Percentiles rank a stretch among this genome's conserved stretches.
phyloP scores from a whole-genome alignment of 2,797 vertebrate species.

The Rhinophrynus dorsalis region DNA sequence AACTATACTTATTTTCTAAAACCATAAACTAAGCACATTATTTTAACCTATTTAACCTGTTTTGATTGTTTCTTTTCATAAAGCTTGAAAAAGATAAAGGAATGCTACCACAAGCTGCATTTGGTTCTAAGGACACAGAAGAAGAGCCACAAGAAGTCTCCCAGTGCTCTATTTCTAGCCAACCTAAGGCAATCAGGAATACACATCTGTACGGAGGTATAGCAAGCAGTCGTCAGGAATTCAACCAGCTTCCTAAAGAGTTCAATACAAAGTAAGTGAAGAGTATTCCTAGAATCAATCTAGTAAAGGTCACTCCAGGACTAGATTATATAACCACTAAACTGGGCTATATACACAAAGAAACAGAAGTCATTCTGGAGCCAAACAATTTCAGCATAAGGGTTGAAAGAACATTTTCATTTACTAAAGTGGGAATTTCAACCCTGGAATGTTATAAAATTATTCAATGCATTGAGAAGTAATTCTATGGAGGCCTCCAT shows the following conservation, averaged over 20 bases:
- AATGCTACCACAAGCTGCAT: constrained; percentile 62
- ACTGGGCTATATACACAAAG: too few relatives aligned
- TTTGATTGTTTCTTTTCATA: constrained; percentile 40
- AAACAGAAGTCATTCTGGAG: too few relatives aligned
- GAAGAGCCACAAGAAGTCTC: constrained; percentile 53
- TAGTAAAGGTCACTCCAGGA: too few relatives aligned
- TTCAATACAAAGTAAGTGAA: constrained; percentile 81
- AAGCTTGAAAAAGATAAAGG: constrained; percentile 79
- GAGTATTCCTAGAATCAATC: background rate
- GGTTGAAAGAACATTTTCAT: too few relatives aligned
- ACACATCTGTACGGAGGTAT: constrained; percentile 83
- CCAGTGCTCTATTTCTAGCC: constrained; percentile 75
- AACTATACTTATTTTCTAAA: too few relatives aligned
- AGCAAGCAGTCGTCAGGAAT: constrained; percentile 88
- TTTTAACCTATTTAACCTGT: background rate
- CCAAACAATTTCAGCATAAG: too few relatives aligned
- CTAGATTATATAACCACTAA: too few relatives aligned
- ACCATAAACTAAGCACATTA: too few relatives aligned
- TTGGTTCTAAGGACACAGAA: constrained; percentile 65
- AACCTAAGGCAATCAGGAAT: constrained; percentile 67
- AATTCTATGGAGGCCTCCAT: too few relatives aligned
- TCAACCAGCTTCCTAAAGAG: constrained; percentile 72
- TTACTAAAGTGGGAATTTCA: too few relatives aligned
- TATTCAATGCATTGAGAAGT: too few relatives aligned
- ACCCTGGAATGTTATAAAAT: too few relatives aligned